These are phyloP conservation scores for Mormoops blainvillei DNA, from an alignment of 2,113 vertebrate genomes.

Conservation along the genomic window DNA sequence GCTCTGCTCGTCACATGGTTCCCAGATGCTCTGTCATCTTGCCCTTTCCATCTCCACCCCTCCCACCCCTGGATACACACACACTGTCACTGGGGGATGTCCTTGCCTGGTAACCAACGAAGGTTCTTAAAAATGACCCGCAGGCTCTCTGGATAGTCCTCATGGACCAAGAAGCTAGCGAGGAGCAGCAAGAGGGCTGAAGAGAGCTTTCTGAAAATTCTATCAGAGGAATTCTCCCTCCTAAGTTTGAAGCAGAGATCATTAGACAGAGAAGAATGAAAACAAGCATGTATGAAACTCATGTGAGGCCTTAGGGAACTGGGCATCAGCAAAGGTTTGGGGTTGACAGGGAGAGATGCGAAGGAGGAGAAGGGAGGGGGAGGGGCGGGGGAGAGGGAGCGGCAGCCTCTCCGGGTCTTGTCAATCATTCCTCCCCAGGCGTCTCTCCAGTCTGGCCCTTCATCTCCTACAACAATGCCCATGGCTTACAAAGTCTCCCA, in stretches of 20 bases:
- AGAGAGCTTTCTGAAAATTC: neutral
- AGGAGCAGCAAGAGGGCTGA: neutral
- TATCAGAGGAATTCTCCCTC: neutral
- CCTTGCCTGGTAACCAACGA: neutral
- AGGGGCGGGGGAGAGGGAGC: too few relatives aligned
- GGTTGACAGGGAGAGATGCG: neutral
- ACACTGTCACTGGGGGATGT: neutral
- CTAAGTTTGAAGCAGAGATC: neutral
- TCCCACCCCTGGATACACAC: neutral
- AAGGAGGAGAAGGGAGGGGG: too few relatives aligned
- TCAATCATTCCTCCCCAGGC: neutral
- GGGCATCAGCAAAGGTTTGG: neutral
- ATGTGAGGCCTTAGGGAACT: neutral
- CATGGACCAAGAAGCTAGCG: neutral
- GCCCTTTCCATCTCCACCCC: neutral
- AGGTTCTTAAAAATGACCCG: neutral
- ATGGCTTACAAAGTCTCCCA: neutral
- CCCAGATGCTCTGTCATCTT: neutral
- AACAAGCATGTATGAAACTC: neutral
- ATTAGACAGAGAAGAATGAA: neutral
- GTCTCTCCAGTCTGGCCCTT: neutral
- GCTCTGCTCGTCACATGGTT: neutral
- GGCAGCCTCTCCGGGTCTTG: neutral
- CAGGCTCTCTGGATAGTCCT: neutral
- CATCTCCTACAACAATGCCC: neutral